Percentiles rank a stretch among this genome's conserved stretches.
phyloP scores from a whole-genome alignment of 2,797 vertebrate species.

The Falco berigora region DNA sequence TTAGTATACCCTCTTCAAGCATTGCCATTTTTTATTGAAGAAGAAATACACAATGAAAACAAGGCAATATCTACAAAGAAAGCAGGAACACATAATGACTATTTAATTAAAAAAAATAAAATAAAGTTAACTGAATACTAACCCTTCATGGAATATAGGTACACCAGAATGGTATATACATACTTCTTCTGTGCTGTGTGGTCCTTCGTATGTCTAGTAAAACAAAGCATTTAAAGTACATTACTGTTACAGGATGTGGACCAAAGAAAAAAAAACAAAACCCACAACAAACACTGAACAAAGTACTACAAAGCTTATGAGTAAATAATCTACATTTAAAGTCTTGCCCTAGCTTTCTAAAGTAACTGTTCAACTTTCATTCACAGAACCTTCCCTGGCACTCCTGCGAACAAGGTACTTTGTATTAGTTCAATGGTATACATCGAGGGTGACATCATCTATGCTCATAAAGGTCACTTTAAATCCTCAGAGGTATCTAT shows the following conservation, averaged over 20 bases:
- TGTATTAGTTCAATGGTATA: background rate
- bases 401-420: background rate
- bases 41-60: background rate
- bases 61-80: background rate
- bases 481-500: background rate
- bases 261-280: background rate
- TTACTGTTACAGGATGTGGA: background rate
- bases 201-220: slow-evolving; percentile 64
- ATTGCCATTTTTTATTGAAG: background rate
- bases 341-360: background rate
- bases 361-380: background rate
- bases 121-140: slow-evolving; percentile 28
- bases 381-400: background rate
- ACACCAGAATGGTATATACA: slow-evolving; percentile 89
- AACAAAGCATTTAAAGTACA: background rate
- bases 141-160: slow-evolving; percentile 85
- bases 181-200: slow-evolving; percentile 80
- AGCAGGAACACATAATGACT: background rate
- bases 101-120: background rate
- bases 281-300: background rate
- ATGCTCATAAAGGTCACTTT: background rate
- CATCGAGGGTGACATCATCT: background rate
- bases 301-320: background rate
- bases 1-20: background rate
- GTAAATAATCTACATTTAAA: background rate